phyloP scores from a whole-genome alignment of 2,888 invertebrate species.

The Pollenia angustigena region DNA sequence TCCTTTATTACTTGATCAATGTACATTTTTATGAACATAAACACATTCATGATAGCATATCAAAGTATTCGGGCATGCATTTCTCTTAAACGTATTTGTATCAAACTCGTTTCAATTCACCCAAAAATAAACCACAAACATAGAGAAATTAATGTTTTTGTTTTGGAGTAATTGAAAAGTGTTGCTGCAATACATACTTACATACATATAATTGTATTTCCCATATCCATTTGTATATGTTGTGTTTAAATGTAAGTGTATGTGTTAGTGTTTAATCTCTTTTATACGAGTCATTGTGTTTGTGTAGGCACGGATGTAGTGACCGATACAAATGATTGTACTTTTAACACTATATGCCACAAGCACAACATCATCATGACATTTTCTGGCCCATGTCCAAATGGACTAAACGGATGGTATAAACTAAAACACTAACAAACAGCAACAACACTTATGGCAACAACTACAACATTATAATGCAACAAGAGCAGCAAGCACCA shows the following conservation, averaged over 20 bases:
- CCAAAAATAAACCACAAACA: constrained; percentile 54
- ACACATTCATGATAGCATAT: not conserved
- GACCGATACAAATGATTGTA: constrained; percentile 65
- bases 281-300: not conserved
- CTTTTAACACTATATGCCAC: constrained; percentile 71
- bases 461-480: constrained; percentile 30
- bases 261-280: not conserved
- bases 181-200: constrained; percentile 39
- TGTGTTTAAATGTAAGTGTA: not conserved
- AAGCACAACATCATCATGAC: constrained; percentile 69
- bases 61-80: not conserved
- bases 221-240: not conserved
- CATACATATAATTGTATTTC: constrained; percentile 12
- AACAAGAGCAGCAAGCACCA: constrained; percentile 38
- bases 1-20: constrained; percentile 5
- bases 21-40: no score
- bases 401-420: constrained; percentile 46
- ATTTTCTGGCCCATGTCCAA: constrained; percentile 73
- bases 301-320: constrained; percentile 2
- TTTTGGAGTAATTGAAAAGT: constrained; percentile 65
- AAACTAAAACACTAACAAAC: constrained; percentile 5
- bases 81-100: not conserved
- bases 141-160: constrained; percentile 60
- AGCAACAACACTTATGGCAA: constrained; percentile 42
- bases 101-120: constrained; percentile 23